A percentile compares a stretch with the other conserved stretches of the same genome.
phyloP scores from a whole-genome alignment of 2,797 vertebrate genomes.

The Chlorospingus flavigularis region DNA sequence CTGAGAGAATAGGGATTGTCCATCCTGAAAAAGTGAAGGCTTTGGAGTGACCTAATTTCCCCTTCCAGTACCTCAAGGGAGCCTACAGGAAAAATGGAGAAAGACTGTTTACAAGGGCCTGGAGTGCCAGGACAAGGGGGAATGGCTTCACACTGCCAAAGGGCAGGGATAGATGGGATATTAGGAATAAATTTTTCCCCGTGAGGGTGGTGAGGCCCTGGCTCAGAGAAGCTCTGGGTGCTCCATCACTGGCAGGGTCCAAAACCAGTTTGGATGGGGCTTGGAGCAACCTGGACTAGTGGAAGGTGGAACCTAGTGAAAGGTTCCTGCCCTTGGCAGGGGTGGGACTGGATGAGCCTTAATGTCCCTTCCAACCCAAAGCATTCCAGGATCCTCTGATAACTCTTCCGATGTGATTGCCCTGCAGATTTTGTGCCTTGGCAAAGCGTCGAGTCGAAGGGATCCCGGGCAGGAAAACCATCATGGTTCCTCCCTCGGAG shows the following conservation, averaged over 20 bases:
- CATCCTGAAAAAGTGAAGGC: not conserved
- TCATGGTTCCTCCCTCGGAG: constrained; percentile 88
- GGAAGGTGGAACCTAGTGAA: not conserved
- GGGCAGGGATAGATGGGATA: not conserved
- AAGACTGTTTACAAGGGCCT: not conserved
- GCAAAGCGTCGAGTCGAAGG: constrained; percentile 92
- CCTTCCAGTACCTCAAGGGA: not conserved
- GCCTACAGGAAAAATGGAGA: not conserved
- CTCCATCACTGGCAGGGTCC: not conserved
- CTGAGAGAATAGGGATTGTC: not conserved
- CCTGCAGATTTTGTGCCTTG: constrained; percentile 98
- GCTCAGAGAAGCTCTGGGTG: not conserved
- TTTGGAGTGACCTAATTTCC: not conserved
- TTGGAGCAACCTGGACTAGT: not conserved
- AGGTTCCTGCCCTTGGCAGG: not conserved
- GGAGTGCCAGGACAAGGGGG: not conserved
- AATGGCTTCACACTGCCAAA: not conserved
- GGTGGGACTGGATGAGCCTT: not conserved
- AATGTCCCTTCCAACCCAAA: not conserved
- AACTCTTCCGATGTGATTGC: not conserved
- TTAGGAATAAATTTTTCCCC: not conserved
- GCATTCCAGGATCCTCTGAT: not conserved
- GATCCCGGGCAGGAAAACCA: constrained; percentile 82
- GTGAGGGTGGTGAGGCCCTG: not conserved
- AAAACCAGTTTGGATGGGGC: too few species aligned